Base-by-base conservation (phyloP, 1,140 invertebrate genomes). In the Hormaphis cornu region DNA sequence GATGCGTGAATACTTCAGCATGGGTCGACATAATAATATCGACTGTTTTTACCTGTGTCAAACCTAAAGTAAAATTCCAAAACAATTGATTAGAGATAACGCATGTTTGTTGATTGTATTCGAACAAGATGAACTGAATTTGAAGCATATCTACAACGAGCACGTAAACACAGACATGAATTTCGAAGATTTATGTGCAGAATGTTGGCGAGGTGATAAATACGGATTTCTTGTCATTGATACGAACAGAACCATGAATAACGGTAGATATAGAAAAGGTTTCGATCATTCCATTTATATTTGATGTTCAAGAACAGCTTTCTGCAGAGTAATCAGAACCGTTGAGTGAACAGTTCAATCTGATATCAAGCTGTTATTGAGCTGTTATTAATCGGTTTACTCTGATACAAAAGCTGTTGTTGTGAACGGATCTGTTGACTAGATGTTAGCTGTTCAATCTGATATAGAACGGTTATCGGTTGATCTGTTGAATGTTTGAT, bases 1-100 rank as follows among this genome's bases (percentile, higher is more conserved):
- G 14, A 56, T 71, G 37, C 46, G 52, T 56, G 18, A 26, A 53
- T 78, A 77, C 73, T 79, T 79, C 73, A 73, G 72, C 63, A 78
- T 78, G 75, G 76, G 75, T 2, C 59, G 76, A 56, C 77, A 79
- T 76, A 74, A 74, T 30, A 46, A 73, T 78, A 33, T 61, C n/a
- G 76, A 79, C 71, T 72, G 72, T 71, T 79, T 80, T 77, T 80
- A 78, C 74, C 71, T 79, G 22, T 73, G 61, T 72, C 76, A 79
- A 74, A 76, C 75, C 14, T 79, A 78, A 72, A 71, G 74, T n/a
- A 70, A 71, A 42, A 77, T 78, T 53, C 76, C 75, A n/a, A 80
- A 80, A 74, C 76, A 78, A 70, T 61, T 79, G 10, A 72, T 78
- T 44, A 70, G 76, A 28, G 77, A 79, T 72, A 79, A 78, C 73